Percentiles rank a stretch among this genome's conserved stretches.
These are phyloP conservation scores for Halcyon malimbica DNA, from an alignment of 2,113 vertebrate genomes.

Conservation along the genomic window DNA sequence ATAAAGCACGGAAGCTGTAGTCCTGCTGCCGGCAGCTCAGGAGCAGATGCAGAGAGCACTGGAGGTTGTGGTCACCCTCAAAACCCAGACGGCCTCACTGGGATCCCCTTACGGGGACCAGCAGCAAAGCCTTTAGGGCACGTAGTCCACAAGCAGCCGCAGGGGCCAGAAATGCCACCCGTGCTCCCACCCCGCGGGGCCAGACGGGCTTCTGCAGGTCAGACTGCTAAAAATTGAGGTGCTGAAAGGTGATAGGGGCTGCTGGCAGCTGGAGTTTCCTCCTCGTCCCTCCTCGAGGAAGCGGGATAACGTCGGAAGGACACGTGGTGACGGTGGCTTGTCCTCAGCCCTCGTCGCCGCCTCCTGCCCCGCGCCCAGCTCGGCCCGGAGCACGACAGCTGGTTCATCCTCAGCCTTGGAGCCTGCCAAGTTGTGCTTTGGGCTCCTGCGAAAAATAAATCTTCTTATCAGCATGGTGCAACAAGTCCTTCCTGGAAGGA, in stretches of 20 bases:
- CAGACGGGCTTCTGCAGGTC: neutral
- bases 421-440: neutral
- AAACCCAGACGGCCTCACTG: rapidly evolving
- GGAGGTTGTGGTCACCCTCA: neutral
- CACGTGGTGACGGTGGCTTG: rapidly evolving
- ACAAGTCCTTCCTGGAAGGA: neutral
- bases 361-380: neutral
- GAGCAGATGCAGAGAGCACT: neutral
- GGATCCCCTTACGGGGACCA: rapidly evolving
- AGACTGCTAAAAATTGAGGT: neutral
- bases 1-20: neutral
- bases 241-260: neutral
- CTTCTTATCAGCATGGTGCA: neutral
- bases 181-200: rapidly evolving
- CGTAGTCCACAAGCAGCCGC: rapidly evolving
- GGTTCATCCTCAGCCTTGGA: neutral
- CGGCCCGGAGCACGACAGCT: rapidly evolving
- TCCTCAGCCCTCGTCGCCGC: rapidly evolving
- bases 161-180: rapidly evolving
- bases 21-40: rapidly evolving
- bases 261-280: neutral
- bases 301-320: rapidly evolving
- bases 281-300: neutral
- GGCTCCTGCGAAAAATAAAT: neutral
- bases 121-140: neutral